Evolutionary conservation across 2,797 vertebrate genomes (phyloP).

Genomic region (Chaetophractus vellerosus): DNA sequence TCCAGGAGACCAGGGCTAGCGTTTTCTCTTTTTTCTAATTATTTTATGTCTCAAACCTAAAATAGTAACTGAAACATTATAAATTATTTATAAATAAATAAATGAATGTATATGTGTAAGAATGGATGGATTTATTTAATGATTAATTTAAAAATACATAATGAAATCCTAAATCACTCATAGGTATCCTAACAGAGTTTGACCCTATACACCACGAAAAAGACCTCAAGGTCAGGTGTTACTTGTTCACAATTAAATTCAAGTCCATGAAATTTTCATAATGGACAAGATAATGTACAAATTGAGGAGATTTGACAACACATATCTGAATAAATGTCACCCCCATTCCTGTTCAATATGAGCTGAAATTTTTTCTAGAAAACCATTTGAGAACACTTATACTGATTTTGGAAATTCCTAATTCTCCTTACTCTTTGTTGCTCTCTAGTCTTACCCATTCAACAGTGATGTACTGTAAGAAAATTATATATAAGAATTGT

Average conservation of each 20-base stretch:
- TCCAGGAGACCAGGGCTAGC: background rate
- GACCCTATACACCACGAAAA: background rate
- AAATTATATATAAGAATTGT: too few species aligned
- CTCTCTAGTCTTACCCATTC: background rate
- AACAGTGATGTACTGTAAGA: background rate
- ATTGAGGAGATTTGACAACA: background rate
- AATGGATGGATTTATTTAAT: background rate
- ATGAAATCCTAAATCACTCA: background rate
- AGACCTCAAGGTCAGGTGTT: background rate
- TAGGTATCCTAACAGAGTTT: background rate
- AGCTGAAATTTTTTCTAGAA: conserved; percentile 51
- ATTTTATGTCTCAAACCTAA: background rate
- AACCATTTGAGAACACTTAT: conserved; percentile 46
- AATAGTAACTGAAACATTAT: background rate
- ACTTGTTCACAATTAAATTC: conserved; percentile 44
- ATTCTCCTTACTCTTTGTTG: conserved; percentile 12
- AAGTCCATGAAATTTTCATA: background rate
- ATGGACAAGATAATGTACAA: background rate
- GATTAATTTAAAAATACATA: conserved; percentile 16
- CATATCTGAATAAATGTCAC: conserved; percentile 38
- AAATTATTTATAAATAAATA: conserved; percentile 24
- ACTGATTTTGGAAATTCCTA: conserved; percentile 27
- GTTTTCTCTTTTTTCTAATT: background rate
- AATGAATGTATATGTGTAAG: background rate
- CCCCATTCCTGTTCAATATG: background rate